Base-by-base conservation (phyloP, 1,140 invertebrate genomes). In the Nasonia longicornis region DNA sequence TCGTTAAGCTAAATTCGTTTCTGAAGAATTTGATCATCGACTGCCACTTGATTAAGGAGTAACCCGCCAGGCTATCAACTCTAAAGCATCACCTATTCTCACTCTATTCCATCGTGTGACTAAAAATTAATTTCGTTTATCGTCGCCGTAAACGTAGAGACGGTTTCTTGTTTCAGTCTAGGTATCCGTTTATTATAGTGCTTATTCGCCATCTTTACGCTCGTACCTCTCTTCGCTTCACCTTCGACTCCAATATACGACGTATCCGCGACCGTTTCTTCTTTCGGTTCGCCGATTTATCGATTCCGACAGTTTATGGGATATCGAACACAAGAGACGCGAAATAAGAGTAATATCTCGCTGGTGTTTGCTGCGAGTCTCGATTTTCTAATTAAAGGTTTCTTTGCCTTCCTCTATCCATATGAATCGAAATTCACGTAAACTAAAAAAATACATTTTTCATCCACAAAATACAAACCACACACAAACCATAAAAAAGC, bases 41-140 rank as follows among this genome's bases (percentile, higher is more conserved):
- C 38, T 42, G 38, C 7, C 38, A 42, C 38, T 42, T 42, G 38
- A 42, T 42, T 7, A 42, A 42, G 38, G 8, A 42, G 7, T 42
- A 42, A 8, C 38, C 38, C 38, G 8, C 6, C 38, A 8, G 38
- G 38, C 38, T 42, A 42, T 42, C 10, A 42, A 42, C 38, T 71
- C 3, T n/a, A 38, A 38, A 72, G n/a, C 42, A 52, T 52, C 48
- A 20, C 4, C 48, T 52, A 52, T 52, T 2, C 48, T 14, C 14
- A 38, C 58, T 64, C 2, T 10, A 26, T 26, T 52, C 29, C 14
- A 63, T 52, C 48, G 48, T 52, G 16, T 20, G 48, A 16, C 48
- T 63, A 64, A 64, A 75, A 75, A 75, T 75, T 75, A 63, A 75
- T 75, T 75, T 64, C 29, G 20, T 64, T 75, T 75, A 75, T 75